Evolutionary conservation across 1,140 invertebrate genomes (phyloP).

Genomic region (Caenorhabditis elegans): WBcel235 BX284606.5:9397501-9398000

Average conservation of each 20-base stretch:
- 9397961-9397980: too few relatives aligned
- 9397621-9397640: background rate
- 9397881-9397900: too few relatives aligned
- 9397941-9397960: too few relatives aligned
- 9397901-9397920: too few relatives aligned
- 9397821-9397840: conserved; percentile 84
- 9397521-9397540: too few relatives aligned
- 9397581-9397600: conserved; percentile 7
- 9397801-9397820: conserved; percentile 96
- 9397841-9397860: too few relatives aligned
- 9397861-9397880: too few relatives aligned
- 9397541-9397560: background rate
- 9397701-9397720: background rate
- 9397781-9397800: conserved; percentile 89
- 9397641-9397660: background rate
- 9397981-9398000: too few relatives aligned
- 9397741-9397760: background rate
- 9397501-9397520: too few relatives aligned
- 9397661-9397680: background rate
- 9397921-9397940: too few relatives aligned
- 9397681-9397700: background rate
- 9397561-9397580: conserved; percentile 18
- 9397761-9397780: conserved; percentile 36
- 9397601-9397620: conserved; percentile 28
- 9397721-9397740: background rate